These are phyloP conservation scores for Hoplodrina ambigua DNA, from an alignment of 2,888 invertebrate species.

Conservation along the genomic window DNA sequence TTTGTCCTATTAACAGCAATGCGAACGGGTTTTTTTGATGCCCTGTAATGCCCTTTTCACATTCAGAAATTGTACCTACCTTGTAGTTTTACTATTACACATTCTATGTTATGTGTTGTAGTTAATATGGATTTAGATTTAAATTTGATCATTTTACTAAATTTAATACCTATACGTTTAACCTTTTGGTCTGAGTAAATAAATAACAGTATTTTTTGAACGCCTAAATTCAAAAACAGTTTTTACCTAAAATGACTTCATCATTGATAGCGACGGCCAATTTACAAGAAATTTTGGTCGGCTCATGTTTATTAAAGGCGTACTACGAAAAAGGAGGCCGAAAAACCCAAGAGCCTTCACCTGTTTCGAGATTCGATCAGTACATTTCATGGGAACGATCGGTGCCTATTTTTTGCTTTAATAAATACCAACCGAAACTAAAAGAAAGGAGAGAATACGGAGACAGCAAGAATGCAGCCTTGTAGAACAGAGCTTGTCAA, in stretches of 20 bases:
- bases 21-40: too few species aligned
- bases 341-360: conserved; percentile 63
- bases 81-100: too few species aligned
- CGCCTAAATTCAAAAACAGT: neutral
- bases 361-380: conserved; percentile 59
- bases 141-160: too few species aligned
- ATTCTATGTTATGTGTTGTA: too few species aligned
- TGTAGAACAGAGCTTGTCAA: conserved; percentile 38
- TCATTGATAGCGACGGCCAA: conserved; percentile 67
- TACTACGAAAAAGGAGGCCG: conserved; percentile 58
- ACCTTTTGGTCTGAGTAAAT: neutral
- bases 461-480: conserved; percentile 20
- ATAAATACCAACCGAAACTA: conserved; percentile 22
- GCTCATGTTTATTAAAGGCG: conserved; percentile 72
- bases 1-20: too few species aligned
- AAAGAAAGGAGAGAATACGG: conserved; percentile 28
- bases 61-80: too few species aligned
- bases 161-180: too few species aligned
- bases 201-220: neutral
- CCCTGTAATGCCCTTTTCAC: too few species aligned
- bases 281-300: conserved; percentile 69
- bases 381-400: conserved; percentile 54
- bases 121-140: too few species aligned
- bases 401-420: conserved; percentile 31
- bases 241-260: conserved; percentile 72